Percentiles rank a stretch among this genome's conserved stretches.
Evolutionary conservation across 2,888 invertebrate genomes (phyloP).

Genomic region (Tipula confusa): DNA sequence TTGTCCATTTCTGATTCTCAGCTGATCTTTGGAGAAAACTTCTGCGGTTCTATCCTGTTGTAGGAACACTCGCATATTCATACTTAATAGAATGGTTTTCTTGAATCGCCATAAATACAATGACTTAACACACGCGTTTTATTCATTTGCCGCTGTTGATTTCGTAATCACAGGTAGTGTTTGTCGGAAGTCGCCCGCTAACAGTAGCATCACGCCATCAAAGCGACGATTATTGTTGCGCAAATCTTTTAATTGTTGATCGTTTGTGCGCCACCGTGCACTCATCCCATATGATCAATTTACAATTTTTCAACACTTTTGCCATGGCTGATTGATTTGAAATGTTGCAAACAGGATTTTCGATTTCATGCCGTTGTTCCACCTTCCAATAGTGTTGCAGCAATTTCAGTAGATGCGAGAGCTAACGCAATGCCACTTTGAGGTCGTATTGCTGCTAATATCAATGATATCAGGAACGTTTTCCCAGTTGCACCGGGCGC

Average conservation of each 20-base stretch:
- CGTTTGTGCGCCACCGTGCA: slow-evolving; percentile 26
- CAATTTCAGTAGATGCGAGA: too few relatives aligned
- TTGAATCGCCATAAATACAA: slow-evolving; percentile 12
- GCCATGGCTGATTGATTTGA: slow-evolving; percentile 40
- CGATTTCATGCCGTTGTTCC: too few relatives aligned
- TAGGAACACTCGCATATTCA: not conserved
- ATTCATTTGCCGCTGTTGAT: not conserved
- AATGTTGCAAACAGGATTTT: too few relatives aligned
- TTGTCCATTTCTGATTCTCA: too few relatives aligned
- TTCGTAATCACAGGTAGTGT: slow-evolving; percentile 26
- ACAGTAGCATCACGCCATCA: not conserved
- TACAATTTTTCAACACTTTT: slow-evolving; percentile 33
- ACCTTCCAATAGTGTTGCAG: too few relatives aligned
- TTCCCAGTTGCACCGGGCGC: too few relatives aligned
- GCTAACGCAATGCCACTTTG: not conserved
- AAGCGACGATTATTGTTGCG: too few relatives aligned
- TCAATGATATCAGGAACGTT: too few relatives aligned
- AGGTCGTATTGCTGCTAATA: too few relatives aligned
- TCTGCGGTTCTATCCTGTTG: not conserved
- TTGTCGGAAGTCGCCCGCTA: slow-evolving; percentile 31
- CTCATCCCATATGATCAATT: slow-evolving; percentile 31
- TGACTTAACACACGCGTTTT: slow-evolving; percentile 27
- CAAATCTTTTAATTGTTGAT: too few relatives aligned
- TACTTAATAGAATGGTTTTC: not conserved
- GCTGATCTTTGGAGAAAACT: too few relatives aligned